A percentile compares a stretch with the other conserved stretches of the same genome.
Conservation (phyloP, 2,113 vertebrate genomes). For the Suricata suricatta region DNA sequence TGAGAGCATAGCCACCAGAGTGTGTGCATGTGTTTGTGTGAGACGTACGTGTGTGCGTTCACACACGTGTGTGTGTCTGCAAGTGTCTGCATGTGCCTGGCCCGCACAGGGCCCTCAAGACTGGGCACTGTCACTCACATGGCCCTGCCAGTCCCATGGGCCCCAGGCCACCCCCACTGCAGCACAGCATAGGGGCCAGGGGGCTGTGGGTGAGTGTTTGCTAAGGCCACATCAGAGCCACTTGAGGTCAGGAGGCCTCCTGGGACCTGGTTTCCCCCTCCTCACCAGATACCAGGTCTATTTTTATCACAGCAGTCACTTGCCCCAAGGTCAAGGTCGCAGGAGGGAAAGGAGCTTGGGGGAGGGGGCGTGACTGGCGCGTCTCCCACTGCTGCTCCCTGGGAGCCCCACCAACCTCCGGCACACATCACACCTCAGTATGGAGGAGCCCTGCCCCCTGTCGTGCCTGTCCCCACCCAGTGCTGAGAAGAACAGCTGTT, state of each 20-base stretch:
- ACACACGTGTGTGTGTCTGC: background rate
- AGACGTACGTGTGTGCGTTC: background rate
- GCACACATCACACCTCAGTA: background rate
- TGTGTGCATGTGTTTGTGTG: too few relatives aligned
- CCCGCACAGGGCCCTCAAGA: background rate
- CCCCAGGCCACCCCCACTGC: background rate
- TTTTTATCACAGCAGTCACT: constrained; percentile 65
- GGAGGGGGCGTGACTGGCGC: background rate
- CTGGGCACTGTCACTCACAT: background rate
- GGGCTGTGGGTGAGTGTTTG: background rate
- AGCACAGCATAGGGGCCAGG: background rate
- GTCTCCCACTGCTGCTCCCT: background rate
- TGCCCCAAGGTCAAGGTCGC: constrained; percentile 62
- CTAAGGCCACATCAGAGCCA: background rate
- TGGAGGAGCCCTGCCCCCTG: background rate
- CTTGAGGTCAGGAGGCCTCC: constrained; percentile 43
- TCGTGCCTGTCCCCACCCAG: background rate
- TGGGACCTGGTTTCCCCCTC: constrained; percentile 50
- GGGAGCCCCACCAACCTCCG: background rate
- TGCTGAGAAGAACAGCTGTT: background rate
- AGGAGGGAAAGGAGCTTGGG: constrained; percentile 7
- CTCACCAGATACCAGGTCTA: constrained; percentile 56
- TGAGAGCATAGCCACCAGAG: background rate
- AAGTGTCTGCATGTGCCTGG: background rate
- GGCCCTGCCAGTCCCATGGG: background rate